Conservation (phyloP, 2,797 vertebrate genomes). For the Hippopotamyrus pictus region DNA sequence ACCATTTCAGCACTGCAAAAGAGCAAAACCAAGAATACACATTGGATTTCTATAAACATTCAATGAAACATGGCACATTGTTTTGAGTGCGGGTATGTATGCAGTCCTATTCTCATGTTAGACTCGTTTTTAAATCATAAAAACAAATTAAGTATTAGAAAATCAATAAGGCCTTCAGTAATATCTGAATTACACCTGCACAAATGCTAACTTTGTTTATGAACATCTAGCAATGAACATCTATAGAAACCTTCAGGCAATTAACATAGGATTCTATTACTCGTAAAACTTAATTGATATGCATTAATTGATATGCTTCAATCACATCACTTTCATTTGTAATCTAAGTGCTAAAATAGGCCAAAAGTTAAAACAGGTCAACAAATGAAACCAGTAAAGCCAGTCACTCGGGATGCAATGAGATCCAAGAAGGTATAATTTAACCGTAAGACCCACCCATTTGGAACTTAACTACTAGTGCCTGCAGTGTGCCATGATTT, state of each 20-base stretch:
- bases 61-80: slow-evolving; percentile 11
- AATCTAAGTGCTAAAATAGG: background rate
- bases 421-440: background rate
- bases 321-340: background rate
- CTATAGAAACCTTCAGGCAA: background rate
- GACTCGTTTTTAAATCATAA: background rate
- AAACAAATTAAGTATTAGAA: background rate
- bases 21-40: background rate
- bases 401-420: background rate
- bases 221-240: background rate
- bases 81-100: background rate
- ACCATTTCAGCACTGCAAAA: slow-evolving; percentile 12
- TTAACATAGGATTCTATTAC: background rate
- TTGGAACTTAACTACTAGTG: background rate
- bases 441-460: background rate
- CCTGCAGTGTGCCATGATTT: background rate
- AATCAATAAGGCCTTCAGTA: background rate
- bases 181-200: slow-evolving; percentile 10
- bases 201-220: background rate
- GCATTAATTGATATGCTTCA: background rate
- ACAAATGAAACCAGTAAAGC: background rate
- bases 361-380: background rate
- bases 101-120: background rate
- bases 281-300: background rate
- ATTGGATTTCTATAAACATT: slow-evolving; percentile 5